Evolutionary conservation across 2,797 vertebrate genomes (phyloP), one percentile per base, ranked within the genome.

Genomic region (Rhadinocentrus ornatus): DNA sequence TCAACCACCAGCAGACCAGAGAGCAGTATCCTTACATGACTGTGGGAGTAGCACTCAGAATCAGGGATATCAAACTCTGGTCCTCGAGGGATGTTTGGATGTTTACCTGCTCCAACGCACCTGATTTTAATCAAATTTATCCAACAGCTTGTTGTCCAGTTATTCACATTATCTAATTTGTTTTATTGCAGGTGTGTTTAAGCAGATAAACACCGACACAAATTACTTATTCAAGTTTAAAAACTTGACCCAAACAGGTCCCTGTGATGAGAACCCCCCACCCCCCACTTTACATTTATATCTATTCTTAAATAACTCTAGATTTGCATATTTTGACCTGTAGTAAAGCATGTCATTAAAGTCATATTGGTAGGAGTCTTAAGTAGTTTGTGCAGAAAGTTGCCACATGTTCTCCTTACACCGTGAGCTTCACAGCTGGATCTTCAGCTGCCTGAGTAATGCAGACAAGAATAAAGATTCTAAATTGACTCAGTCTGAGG

Each of bases 391-490:
- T 44, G 41, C 41, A 18, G 41, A 37, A 22, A 20, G 31, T 13
- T 15, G 5, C 2, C 4, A 0, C 15, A 2, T 32, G 9, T 41
- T 20, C 15, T 91, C 95, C 95, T 98, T 96, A 95, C 85, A 92
- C 92, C 22, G 86, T 84, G 64, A 68, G 29, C 22, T 0, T 70
- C 79, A 80, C 89, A 99, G 98, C 86, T 99, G 98, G 98, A 98
- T 99, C 83, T 95, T 96, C 72, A 95, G 93, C 80, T 97, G 96
- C 87, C 87, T 99, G 71, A 86, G 90, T 50, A 98, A 98, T 83
- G 96, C 97, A n/a, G 98, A 99, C 85, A 96, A 95, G 83, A 95
- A 99, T 92, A 93, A 95, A 62, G 97, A 99, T 64, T 94, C 94
- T 61, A 97, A 97, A 87, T 94, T 99, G 95, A 96, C 82, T 71